Evolutionary conservation across 2,113 vertebrate species (phyloP), one percentile per base, ranked within the genome.

Genomic region (Ophthalmolycus amberensis): DNA sequence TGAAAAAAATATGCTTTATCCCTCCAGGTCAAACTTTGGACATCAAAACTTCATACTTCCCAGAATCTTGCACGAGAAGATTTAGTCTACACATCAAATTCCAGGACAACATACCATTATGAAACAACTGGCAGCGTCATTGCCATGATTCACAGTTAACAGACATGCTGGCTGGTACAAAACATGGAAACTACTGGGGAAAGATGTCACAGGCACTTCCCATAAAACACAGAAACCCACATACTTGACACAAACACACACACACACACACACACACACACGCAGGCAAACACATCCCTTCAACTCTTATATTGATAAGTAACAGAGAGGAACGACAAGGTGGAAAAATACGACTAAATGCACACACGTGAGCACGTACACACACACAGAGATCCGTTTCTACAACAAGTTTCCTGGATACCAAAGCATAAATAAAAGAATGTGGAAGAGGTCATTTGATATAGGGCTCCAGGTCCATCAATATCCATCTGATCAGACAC

Each of bases 121-220:
- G 14, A 83, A 62, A 70, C 7, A 73, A 52, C 6, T 7, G 50
- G 20, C 50, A 22, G 18, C 7, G 18, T 50, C 50, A 40, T 64
- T 76, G 20, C 22, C 18, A 54, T 71, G 20, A 81, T 65, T 74
- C 44, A 76, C 27, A 59, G 74, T 22, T 27, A 52, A 38, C 18
- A 60, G 64, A 64, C 32, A 65, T 34, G 34, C 2, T 34, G 40
- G 48, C 46, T 81, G 37, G 37, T 75, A 65, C 71, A 81, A 84
- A 85, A 87, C 71, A 87, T 85, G 84, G 84, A 87, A 90, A 91
- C 78, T 82, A 85, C 81, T 37, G 46, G 79, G 48, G 76, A 67
- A 85, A 87, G 65, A 79, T 59, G n/a, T 38, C 40, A 56, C 11
- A 72, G 12, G 71, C 73, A 25, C 72, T 85, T 90, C 76, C 73